Conservation (phyloP, 2,888 invertebrate species). For the Andrena trimmerana region DNA sequence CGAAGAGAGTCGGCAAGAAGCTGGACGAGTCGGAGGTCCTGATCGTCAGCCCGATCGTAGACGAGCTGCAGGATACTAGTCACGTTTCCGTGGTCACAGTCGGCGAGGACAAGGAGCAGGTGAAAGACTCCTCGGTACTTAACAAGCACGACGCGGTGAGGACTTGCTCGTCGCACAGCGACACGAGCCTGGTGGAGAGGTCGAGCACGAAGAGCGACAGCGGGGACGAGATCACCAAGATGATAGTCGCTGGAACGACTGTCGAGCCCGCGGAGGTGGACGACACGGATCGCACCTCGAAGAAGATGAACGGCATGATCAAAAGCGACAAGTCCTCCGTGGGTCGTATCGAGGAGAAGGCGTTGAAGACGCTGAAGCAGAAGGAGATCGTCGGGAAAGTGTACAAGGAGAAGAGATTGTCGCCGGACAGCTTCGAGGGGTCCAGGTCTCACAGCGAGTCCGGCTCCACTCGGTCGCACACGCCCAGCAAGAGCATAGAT, state of each 20-base stretch:
- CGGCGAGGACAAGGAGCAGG: slow-evolving; percentile 91
- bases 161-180: slow-evolving; percentile 78
- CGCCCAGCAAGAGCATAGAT: slow-evolving; percentile 86
- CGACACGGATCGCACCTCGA: slow-evolving; percentile 68
- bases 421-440: slow-evolving; percentile 88
- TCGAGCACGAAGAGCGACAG: slow-evolving; percentile 78
- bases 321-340: slow-evolving; percentile 76
- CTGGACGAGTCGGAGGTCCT: slow-evolving; percentile 95
- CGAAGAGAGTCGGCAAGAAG: slow-evolving; percentile 87
- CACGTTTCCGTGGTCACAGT: slow-evolving; percentile 97
- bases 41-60: slow-evolving; percentile 90
- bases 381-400: slow-evolving; percentile 65
- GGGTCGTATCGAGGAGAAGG: slow-evolving; percentile 81
- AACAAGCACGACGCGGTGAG: slow-evolving; percentile 72
- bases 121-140: slow-evolving; percentile 89
- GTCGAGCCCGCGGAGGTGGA: slow-evolving; percentile 80
- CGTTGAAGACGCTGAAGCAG: slow-evolving; percentile 74
- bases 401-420: slow-evolving; percentile 84
- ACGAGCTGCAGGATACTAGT: slow-evolving; percentile 90
- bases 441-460: slow-evolving; percentile 90
- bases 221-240: slow-evolving; percentile 84
- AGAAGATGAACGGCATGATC: slow-evolving; percentile 86
- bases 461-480: slow-evolving; percentile 89
- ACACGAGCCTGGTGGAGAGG: slow-evolving; percentile 74
- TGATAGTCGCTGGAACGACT: slow-evolving; percentile 85